Percentiles rank a stretch among this genome's conserved stretches.
These are phyloP conservation scores for Saturnia japonica DNA, from an alignment of 2,888 invertebrate species.

Conservation along the genomic window DNA sequence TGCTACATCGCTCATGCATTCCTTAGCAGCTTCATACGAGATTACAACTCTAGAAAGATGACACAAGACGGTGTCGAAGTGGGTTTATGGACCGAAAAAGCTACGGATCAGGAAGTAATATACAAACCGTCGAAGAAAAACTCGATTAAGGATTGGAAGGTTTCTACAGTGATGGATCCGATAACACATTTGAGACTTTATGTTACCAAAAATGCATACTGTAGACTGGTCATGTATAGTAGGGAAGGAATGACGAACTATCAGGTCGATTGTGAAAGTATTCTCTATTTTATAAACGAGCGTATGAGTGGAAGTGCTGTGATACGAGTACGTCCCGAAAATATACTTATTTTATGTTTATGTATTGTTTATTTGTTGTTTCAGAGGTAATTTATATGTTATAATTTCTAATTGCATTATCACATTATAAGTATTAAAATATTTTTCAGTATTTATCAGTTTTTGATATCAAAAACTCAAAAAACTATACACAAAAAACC, in stretches of 20 bases:
- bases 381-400: conserved; percentile 15
- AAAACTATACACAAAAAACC: neutral
- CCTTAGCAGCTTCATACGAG: conserved; percentile 59
- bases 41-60: conserved; percentile 70
- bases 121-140: conserved; percentile 43
- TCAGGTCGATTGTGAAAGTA: conserved; percentile 61
- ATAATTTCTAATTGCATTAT: too few species aligned
- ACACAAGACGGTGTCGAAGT: conserved; percentile 66
- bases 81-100: conserved; percentile 65
- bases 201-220: conserved; percentile 61
- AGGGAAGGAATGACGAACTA: conserved; percentile 69
- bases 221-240: conserved; percentile 67
- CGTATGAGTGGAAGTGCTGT: conserved; percentile 45
- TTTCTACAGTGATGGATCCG: conserved; percentile 64
- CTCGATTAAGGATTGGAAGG: conserved; percentile 60
- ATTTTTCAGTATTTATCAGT: neutral
- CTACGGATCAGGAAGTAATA: conserved; percentile 43
- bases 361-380: conserved; percentile 16
- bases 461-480: neutral
- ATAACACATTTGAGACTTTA: conserved; percentile 63
- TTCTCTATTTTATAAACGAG: conserved; percentile 65
- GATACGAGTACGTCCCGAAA: neutral
- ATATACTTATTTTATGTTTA: conserved; percentile 7
- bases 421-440: neutral
- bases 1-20: conserved; percentile 64